Evolutionary conservation across 2,888 invertebrate species (phyloP), one percentile per base, ranked within the genome.

Genomic region (Xylota segnis): DNA sequence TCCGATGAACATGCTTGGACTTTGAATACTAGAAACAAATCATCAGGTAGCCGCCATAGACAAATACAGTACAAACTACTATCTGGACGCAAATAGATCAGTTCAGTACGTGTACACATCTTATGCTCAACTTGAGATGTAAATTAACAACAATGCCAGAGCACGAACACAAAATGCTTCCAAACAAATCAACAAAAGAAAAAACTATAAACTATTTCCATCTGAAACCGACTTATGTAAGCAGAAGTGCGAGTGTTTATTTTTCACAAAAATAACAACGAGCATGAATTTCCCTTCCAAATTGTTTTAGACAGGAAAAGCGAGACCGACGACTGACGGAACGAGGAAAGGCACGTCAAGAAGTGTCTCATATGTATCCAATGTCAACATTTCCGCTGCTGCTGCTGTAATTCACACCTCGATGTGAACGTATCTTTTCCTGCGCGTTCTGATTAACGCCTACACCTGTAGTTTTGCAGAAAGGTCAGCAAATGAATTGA

Each of bases 381-480:
- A 65, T 75, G 75, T 63, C 75, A 75, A 56, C 56, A 56, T 45
- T 65, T 75, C 65, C 75, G 45, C 14, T 63, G 52, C 61, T 63
- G 52, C 61, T 43, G 7, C n/a, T 63, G 34, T 65, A 56, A 65
- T 75, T 75, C 29, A 75, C 75, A 75, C 65, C 65, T 65, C 12
- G n/a, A 45, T 6, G 75, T 27, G 45, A 75, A 75, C 7, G 34
- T 56, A 29, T 47, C 37, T 47, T 72, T 56, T 7, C 3, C 3
- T 23, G 23, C 9, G 4, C 10, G 5, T 43, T 74, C 63, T 63
- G 18, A 56, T 75, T 75, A 75, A 56, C 75, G 10, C 65, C 65
- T 27, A 65, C 56, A 40, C 27, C 27, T 29, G 40, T 14, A 68
- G 5, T 7, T 14, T 6, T 68, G 29, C 16, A 32, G 32, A 56